These are phyloP conservation scores for Drosophila antonietae DNA, from an alignment of 2,888 invertebrate genomes.

Conservation along the genomic window DNA sequence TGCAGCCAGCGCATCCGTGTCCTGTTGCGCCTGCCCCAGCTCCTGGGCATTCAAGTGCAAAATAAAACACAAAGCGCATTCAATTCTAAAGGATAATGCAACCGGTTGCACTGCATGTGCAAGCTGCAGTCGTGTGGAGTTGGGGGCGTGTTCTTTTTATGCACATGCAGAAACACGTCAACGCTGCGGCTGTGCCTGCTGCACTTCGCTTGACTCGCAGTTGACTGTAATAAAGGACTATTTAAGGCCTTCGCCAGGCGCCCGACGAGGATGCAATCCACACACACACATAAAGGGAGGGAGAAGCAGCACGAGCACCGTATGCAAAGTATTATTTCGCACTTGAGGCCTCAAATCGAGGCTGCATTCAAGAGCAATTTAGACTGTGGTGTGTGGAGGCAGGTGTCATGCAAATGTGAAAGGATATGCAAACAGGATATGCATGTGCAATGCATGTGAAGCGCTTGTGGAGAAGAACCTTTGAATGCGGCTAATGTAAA, in stretches of 20 bases:
- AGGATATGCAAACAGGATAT: slow-evolving; percentile 18
- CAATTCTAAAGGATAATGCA: slow-evolving; percentile 77
- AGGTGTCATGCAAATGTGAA: slow-evolving; percentile 42
- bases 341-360: slow-evolving; percentile 67
- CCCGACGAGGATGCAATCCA: slow-evolving; percentile 55
- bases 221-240: slow-evolving; percentile 82
- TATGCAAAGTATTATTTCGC: slow-evolving; percentile 59
- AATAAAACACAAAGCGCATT: slow-evolving; percentile 63
- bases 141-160: slow-evolving; percentile 18
- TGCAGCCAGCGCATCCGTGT: slow-evolving; percentile 56
- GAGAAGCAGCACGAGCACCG: slow-evolving; percentile 14
- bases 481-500: slow-evolving; percentile 14
- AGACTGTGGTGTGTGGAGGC: slow-evolving; percentile 15
- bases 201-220: slow-evolving; percentile 77
- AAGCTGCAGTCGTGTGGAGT: slow-evolving; percentile 47
- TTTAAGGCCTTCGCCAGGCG: slow-evolving; percentile 56
- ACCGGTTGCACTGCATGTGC: slow-evolving; percentile 71
- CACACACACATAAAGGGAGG: slow-evolving; percentile 6
- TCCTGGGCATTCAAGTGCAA: slow-evolving; percentile 57
- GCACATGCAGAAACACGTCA: slow-evolving; percentile 67
- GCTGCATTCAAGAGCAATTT: slow-evolving; percentile 11
- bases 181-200: slow-evolving; percentile 46
- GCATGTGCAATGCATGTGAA: slow-evolving; percentile 34
- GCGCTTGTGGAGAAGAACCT: slow-evolving; percentile 24
- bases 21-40: slow-evolving; percentile 44